These are phyloP conservation scores for Ammospiza caudacuta DNA, from an alignment of 2,113 vertebrate genomes.

Conservation along the genomic window DNA sequence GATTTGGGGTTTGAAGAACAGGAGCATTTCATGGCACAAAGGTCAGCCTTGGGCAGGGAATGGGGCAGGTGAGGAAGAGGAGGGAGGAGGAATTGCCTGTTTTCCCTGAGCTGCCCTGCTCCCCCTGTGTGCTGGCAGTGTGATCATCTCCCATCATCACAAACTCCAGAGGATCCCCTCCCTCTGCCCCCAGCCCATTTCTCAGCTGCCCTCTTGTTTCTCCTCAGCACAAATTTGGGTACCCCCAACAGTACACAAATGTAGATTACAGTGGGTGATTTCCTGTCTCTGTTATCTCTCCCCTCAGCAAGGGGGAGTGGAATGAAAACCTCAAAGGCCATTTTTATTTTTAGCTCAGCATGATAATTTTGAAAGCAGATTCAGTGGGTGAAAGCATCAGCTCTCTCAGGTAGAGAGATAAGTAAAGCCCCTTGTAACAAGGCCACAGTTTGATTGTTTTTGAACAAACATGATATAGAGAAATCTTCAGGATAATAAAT, in stretches of 20 bases:
- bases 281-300: background rate
- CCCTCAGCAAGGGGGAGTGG: background rate
- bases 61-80: background rate
- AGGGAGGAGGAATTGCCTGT: background rate
- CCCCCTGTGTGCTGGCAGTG: background rate
- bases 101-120: background rate
- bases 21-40: background rate
- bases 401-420: constrained; percentile 25
- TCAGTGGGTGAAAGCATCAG: constrained; percentile 25
- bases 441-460: background rate
- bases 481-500: background rate
- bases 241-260: background rate
- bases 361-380: background rate
- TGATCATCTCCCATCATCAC: background rate
- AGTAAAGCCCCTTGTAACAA: background rate
- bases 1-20: background rate
- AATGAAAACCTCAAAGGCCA: constrained; percentile 18
- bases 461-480: background rate
- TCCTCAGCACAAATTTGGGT: background rate
- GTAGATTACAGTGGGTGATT: background rate
- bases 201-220: background rate
- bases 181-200: background rate
- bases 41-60: background rate
- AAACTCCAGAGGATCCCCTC: background rate
- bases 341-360: constrained; percentile 36